Conservation (phyloP, 1,140 invertebrate species). For the Thaumetopoea pityocampa region DNA sequence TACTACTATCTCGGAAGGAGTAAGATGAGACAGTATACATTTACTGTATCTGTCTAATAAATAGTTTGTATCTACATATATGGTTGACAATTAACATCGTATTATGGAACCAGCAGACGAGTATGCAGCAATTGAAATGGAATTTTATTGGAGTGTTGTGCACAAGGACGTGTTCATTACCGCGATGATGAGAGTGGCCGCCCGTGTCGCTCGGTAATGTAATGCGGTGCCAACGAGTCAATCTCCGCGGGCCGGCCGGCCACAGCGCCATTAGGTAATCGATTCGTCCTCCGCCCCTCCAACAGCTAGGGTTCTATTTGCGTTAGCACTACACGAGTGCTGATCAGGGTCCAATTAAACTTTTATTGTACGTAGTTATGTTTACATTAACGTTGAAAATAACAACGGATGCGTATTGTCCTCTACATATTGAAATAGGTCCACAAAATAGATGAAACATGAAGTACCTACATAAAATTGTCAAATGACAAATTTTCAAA, state of each 20-base stretch:
- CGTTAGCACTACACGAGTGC: constrained; percentile 2
- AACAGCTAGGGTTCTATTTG: constrained; percentile 35
- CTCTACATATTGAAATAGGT: no score
- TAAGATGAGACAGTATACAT: no score
- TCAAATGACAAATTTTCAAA: no score
- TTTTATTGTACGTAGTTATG: no score
- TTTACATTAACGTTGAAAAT: no score
- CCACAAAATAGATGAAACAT: no score
- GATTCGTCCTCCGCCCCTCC: constrained; percentile 58
- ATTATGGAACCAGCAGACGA: constrained; percentile 7
- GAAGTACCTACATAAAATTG: no score
- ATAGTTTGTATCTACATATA: no score
- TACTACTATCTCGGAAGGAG: no score
- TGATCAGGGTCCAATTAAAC: background rate
- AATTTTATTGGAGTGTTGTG: constrained; percentile 28
- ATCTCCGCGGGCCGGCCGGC: constrained; percentile 63
- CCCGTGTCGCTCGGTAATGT: constrained; percentile 68
- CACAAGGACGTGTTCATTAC: constrained; percentile 53
- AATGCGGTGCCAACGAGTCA: constrained; percentile 75
- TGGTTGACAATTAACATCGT: no score
- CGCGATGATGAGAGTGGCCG: constrained; percentile 67
- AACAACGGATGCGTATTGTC: no score
- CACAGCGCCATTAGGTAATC: constrained; percentile 70
- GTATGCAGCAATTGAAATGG: constrained; percentile 21
- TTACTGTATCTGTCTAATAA: no score